Evolutionary conservation across 1,140 invertebrate species (phyloP).

Genomic region (Brachionus sp.): DNA sequence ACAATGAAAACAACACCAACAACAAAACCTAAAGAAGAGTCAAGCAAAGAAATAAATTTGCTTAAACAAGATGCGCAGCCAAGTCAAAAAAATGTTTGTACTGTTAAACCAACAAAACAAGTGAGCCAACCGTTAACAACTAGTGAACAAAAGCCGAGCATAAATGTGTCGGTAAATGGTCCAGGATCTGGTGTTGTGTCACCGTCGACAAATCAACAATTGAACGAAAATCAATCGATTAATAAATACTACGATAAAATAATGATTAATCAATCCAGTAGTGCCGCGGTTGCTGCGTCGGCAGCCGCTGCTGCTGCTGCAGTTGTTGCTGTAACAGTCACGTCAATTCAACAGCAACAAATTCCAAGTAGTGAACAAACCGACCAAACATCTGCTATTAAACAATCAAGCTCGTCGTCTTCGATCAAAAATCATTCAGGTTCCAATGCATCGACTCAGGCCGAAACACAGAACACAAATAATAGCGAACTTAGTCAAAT

Average conservation of each 20-base stretch:
- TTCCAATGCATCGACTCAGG: neutral
- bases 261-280: neutral
- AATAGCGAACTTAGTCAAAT: neutral
- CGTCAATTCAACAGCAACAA: constrained; percentile 14
- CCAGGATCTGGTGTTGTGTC: neutral
- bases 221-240: neutral
- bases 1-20: no score
- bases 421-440: constrained; percentile 15
- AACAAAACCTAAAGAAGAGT: neutral
- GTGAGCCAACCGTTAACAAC: neutral
- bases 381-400: neutral
- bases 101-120: constrained; percentile 41
- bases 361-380: neutral
- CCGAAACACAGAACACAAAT: neutral
- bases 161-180: neutral
- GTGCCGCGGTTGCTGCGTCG: neutral
- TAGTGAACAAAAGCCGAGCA: neutral
- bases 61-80: neutral
- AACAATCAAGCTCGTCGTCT: neutral
- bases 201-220: neutral
- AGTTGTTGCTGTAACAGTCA: neutral
- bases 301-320: constrained; percentile 8
- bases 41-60: neutral
- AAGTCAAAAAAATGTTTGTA: constrained; percentile 28
- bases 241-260: constrained; percentile 33